These are phyloP conservation scores for Lycaon pictus DNA, from an alignment of 2,113 vertebrate genomes.

Conservation along the genomic window DNA sequence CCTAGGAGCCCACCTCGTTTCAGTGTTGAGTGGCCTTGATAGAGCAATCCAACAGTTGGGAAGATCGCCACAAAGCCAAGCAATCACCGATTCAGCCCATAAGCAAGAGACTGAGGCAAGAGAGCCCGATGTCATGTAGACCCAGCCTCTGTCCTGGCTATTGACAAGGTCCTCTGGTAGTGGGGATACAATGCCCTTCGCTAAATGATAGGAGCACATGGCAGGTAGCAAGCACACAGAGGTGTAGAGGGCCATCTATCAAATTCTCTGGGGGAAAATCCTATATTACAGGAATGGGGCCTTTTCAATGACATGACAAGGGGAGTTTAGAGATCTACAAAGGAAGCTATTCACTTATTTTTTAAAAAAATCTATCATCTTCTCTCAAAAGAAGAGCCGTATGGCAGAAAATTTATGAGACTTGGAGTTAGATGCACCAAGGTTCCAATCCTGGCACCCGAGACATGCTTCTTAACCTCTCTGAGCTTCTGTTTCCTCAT, in stretches of 20 bases:
- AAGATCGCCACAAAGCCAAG: not conserved
- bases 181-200: not conserved
- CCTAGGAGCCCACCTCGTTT: not conserved
- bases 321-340: constrained; percentile 6
- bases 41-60: not conserved
- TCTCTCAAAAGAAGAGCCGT: not conserved
- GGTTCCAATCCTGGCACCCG: not conserved
- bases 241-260: not conserved
- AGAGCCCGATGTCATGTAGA: not conserved
- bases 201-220: not conserved
- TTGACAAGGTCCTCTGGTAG: constrained; percentile 17
- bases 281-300: not conserved
- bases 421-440: not conserved
- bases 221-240: not conserved
- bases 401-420: not conserved
- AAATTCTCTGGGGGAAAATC: not conserved
- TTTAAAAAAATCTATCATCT: not conserved
- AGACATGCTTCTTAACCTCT: not conserved
- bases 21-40: not conserved
- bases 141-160: not conserved
- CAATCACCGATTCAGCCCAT: not conserved
- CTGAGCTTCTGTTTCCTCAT: not conserved
- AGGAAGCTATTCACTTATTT: not conserved
- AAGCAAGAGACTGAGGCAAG: not conserved
- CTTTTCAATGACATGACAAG: constrained; percentile 20